Percentiles rank a stretch among this genome's conserved stretches.
These are phyloP conservation scores for Torymus texanus DNA, from an alignment of 2,888 invertebrate genomes.

Conservation along the genomic window DNA sequence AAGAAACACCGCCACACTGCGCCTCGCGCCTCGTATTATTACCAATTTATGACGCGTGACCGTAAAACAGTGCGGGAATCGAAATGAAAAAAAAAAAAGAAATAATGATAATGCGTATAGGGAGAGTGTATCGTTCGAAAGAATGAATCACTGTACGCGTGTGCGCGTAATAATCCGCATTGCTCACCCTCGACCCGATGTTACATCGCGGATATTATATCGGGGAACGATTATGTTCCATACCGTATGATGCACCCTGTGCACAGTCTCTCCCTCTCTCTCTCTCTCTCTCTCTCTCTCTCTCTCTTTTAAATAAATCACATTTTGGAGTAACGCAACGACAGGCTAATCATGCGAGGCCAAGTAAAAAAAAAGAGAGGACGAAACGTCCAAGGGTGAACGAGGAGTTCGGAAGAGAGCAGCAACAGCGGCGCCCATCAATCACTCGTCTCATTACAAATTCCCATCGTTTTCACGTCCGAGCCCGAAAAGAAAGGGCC, in stretches of 20 bases:
- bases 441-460: slow-evolving; percentile 56
- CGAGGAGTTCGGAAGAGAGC: slow-evolving; percentile 11
- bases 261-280: neutral
- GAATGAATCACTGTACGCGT: neutral
- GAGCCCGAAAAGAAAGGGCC: slow-evolving; percentile 12
- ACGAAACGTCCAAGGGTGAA: neutral
- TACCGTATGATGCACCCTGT: neutral
- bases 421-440: slow-evolving; percentile 26
- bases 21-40: neutral
- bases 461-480: slow-evolving; percentile 37
- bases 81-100: slow-evolving; percentile 5
- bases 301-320: slow-evolving; percentile 42
- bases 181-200: neutral
- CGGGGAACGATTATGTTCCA: slow-evolving; percentile 22
- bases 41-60: slow-evolving; percentile 35
- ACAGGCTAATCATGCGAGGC: slow-evolving; percentile 43
- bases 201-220: slow-evolving; percentile 3
- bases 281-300: neutral
- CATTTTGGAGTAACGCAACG: slow-evolving; percentile 22
- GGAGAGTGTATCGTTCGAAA: neutral
- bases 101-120: neutral
- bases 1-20: neutral
- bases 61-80: neutral
- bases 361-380: neutral
- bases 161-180: no score